Base-by-base conservation (phyloP, 2,797 vertebrate species). In the Betta splendens region DNA sequence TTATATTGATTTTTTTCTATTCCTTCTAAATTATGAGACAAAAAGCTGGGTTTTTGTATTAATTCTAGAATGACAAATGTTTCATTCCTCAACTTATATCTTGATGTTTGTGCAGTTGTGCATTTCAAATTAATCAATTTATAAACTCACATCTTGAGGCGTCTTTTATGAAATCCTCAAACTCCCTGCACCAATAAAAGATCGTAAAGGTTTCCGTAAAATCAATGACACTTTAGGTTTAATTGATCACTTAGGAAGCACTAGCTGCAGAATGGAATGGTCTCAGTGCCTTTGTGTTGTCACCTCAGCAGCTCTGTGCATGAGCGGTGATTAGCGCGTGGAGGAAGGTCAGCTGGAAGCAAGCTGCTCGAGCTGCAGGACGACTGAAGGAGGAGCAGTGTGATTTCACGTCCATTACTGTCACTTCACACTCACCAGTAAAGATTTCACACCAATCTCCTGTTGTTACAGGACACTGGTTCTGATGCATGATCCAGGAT, bases 181-280 rank as follows among this genome's bases (percentile, higher is more conserved):
- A 45, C 12, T 44, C n/a, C 5, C 39, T 8, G 2, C 17, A 25
- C 17, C 20, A 45, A 11, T 2, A 28, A 48, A 71, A 7, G 31
- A 11, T 43, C 49, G 72, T 21, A 25, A 68, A 68, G 72, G 55
- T 77, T 80, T 69, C 58, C 33, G 29, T 55, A 5, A 69, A 84
- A 86, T 85, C 77, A 77, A 71, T 80, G 48, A 36, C 35, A 44
- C 56, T 62, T 55, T 57, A 65, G 68, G 70, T 63, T 23, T 57
- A 45, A 86, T 79, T 59, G 83, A 86, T 71, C 55, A 37, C 28
- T 43, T 50, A 57, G 76, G 80, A 85, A 72, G 69, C 59, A 45
- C 32, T 46, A 50, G 38, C 25, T 22, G 59, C 50, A 54, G 52
- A 53, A 44, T 35, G 13, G 20, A 61, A 69, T 75, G 58, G 64